Percentiles rank a stretch among this genome's conserved stretches.
phyloP scores from a whole-genome alignment of 35 echinoderm and acorn worm genomes.

The Ophiothrix spiculata region DNA sequence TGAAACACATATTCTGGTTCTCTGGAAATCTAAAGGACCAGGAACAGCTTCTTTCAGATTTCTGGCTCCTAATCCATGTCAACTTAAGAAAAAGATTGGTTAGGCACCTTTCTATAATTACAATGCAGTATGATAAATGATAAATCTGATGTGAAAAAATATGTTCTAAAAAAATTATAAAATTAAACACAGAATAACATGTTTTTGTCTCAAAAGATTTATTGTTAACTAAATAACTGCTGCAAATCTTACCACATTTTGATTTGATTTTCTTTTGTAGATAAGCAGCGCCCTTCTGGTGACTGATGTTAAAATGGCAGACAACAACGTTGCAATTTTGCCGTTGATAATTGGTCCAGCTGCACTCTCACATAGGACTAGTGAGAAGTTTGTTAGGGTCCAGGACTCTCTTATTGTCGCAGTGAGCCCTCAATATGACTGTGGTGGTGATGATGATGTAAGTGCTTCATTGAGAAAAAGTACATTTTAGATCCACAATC shows the following conservation, averaged over 20 bases:
- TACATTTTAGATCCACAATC: too few relatives aligned
- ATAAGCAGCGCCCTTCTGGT: conserved; percentile 18
- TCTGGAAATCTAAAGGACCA: too few relatives aligned
- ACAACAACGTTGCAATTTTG: conserved; percentile 57
- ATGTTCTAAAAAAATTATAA: background rate
- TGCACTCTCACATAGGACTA: conserved; percentile 30
- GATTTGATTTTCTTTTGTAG: conserved; percentile 14
- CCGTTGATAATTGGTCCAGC: conserved; percentile 44
- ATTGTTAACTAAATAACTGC: background rate
- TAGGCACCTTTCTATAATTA: too few relatives aligned
- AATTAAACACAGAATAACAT: background rate
- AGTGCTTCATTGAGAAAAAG: background rate
- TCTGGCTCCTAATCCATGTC: too few relatives aligned
- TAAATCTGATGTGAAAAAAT: too few relatives aligned
- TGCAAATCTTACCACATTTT: too few relatives aligned
- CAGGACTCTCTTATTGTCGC: conserved; percentile 52
- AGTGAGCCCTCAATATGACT: conserved; percentile 55
- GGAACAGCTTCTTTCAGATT: too few relatives aligned
- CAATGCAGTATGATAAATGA: too few relatives aligned
- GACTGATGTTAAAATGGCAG: conserved; percentile 53
- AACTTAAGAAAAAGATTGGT: too few relatives aligned
- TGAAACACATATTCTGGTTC: too few relatives aligned
- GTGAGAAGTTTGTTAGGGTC: conserved; percentile 40
- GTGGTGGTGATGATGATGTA: conserved; percentile 48
- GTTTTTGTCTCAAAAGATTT: background rate